Base-by-base conservation (phyloP, 1,140 invertebrate species). In the Mercenaria mercenaria region DNA sequence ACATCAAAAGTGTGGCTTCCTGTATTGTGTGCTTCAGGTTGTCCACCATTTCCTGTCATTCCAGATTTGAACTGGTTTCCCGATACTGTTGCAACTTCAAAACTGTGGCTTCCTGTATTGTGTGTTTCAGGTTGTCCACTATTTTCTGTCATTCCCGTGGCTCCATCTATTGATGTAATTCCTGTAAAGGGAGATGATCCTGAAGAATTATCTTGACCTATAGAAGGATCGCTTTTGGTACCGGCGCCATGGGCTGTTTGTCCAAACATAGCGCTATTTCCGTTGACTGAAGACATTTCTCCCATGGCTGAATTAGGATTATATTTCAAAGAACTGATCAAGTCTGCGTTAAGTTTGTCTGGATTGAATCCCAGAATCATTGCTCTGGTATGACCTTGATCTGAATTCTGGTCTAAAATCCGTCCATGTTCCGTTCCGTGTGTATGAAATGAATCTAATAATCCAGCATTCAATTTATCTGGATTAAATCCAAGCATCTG, bases 291-390 rank as follows among this genome's bases (percentile, higher is more conserved):
- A 15, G 32, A 29, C 26, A 67, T 67, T 10, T 67, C 11, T 32
- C 69, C 69, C 13, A 81, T 29, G 2, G 56, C 72, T 13, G 84
- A 77, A 64, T 87, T 64, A 0, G 84, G 72, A 79, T 87, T 34
- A 76, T 87, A 87, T 43, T 23, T 10, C 18, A 87, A 26, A 15
- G 72, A 77, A 76, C 41, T 64, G 23, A 77, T n/a, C 11, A 87
- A 37, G 32, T 34, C 52, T 3, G 72, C 84, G n/a, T 87, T 87
- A 0, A 87, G 23, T 59, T 37, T 47, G 39, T 79, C 74, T 10
- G 84, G 84, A 43, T 87, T 87, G 39, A 77, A 87, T 18, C 47
- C 84, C 0, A 43, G 64, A 13, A 69, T 37, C 20, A 32, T 41
- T 20, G 59, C 81, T 1, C 29, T 15, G 10, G 41, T 69, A n/a